Evolutionary conservation across 1,140 invertebrate species (phyloP).

Genomic region (Linepithema humile): DNA sequence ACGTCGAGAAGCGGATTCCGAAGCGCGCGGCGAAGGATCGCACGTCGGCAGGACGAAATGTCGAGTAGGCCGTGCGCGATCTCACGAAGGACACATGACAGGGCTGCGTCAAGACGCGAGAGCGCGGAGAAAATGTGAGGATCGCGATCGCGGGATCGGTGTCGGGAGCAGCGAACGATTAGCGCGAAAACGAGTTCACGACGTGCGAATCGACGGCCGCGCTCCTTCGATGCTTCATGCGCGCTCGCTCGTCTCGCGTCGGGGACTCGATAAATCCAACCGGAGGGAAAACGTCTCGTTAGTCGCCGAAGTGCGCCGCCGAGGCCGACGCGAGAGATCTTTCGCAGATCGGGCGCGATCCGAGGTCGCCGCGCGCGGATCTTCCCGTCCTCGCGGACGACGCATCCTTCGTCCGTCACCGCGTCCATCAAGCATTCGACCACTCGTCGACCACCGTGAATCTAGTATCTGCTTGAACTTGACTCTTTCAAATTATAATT

Average conservation of each 20-base stretch:
- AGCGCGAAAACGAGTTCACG: constrained; percentile 66
- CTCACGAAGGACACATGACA: constrained; percentile 48
- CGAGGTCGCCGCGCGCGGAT: constrained; percentile 46
- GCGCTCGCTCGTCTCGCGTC: constrained; percentile 27
- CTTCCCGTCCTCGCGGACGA: constrained; percentile 17
- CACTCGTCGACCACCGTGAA: neutral
- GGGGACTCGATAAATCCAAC: constrained; percentile 65
- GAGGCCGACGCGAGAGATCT: constrained; percentile 58
- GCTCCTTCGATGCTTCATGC: constrained; percentile 26
- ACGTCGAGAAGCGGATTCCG: neutral
- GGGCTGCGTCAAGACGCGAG: constrained; percentile 58
- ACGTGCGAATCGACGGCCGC: constrained; percentile 62
- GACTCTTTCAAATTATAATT: neutral
- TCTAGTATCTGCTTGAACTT: neutral
- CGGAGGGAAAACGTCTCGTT: constrained; percentile 74
- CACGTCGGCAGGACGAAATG: constrained; percentile 37
- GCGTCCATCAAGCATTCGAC: neutral
- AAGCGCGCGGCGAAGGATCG: neutral
- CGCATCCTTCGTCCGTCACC: constrained; percentile 14
- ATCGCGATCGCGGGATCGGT: constrained; percentile 66
- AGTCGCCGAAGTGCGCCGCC: constrained; percentile 56
- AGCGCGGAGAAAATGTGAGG: constrained; percentile 47
- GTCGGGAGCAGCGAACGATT: constrained; percentile 71
- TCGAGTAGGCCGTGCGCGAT: constrained; percentile 6
- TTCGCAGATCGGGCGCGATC: constrained; percentile 69